Percentiles rank a stretch among this genome's conserved stretches.
Conservation (phyloP, 2,888 invertebrate species). For the Tenthredo distinguenda region DNA sequence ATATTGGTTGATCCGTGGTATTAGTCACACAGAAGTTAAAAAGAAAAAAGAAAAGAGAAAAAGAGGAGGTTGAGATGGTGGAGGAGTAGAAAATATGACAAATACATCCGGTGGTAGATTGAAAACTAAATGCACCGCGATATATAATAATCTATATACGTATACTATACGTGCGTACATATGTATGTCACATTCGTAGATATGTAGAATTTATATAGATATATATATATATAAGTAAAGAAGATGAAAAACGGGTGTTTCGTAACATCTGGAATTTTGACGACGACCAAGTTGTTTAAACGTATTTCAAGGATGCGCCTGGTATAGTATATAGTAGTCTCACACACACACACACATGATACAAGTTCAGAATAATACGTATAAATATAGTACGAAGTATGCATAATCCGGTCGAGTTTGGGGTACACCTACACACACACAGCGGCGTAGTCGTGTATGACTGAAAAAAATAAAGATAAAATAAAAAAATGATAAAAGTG, state of each 20-base stretch:
- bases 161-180: not conserved
- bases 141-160: not conserved
- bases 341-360: not conserved
- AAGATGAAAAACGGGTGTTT: constrained; percentile 7
- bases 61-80: not conserved
- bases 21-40: not conserved
- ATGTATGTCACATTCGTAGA: not conserved
- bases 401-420: not conserved
- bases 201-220: not conserved
- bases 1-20: not conserved
- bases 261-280: constrained; percentile 20
- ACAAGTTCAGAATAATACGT: not conserved
- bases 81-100: not conserved
- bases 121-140: constrained; percentile 29
- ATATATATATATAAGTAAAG: not conserved
- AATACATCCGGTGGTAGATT: constrained; percentile 39
- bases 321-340: not conserved
- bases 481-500: no score
- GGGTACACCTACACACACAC: not conserved
- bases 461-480: no score
- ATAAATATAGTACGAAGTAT: not conserved
- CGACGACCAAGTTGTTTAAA: constrained; percentile 3
- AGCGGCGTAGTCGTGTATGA: no score
- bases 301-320: not conserved
- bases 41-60: not conserved